These are phyloP conservation scores for Odontophorus gujanensis DNA, from an alignment of 2,113 vertebrate genomes.

Conservation along the genomic window DNA sequence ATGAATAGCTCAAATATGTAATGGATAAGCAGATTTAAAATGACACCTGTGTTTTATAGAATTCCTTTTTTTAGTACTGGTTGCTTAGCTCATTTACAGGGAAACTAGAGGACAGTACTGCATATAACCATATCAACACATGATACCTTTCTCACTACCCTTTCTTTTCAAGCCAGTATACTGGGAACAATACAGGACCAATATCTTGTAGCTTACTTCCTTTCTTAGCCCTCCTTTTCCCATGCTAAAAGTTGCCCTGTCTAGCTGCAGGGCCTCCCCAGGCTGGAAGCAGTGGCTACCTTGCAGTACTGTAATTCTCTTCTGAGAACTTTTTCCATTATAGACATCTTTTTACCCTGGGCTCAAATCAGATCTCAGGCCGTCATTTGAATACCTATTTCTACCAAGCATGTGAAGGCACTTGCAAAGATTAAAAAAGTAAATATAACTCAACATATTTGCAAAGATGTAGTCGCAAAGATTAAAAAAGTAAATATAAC, in stretches of 20 bases:
- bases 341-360: background rate
- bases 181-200: background rate
- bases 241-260: background rate
- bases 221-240: background rate
- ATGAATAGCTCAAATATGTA: background rate
- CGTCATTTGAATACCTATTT: background rate
- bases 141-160: background rate
- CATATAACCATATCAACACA: background rate
- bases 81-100: background rate
- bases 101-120: background rate
- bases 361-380: background rate
- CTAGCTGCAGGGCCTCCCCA: background rate
- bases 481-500: background rate
- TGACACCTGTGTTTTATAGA: background rate
- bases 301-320: background rate
- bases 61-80: background rate
- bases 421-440: background rate
- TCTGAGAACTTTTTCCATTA: background rate
- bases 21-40: background rate
- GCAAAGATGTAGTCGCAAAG: background rate
- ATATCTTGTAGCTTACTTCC: background rate
- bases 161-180: background rate
- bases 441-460: constrained; percentile 22
- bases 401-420: background rate
- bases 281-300: background rate